phyloP scores from a whole-genome alignment of 2,113 vertebrate genomes.

The Microcebus ravelobensis region DNA sequence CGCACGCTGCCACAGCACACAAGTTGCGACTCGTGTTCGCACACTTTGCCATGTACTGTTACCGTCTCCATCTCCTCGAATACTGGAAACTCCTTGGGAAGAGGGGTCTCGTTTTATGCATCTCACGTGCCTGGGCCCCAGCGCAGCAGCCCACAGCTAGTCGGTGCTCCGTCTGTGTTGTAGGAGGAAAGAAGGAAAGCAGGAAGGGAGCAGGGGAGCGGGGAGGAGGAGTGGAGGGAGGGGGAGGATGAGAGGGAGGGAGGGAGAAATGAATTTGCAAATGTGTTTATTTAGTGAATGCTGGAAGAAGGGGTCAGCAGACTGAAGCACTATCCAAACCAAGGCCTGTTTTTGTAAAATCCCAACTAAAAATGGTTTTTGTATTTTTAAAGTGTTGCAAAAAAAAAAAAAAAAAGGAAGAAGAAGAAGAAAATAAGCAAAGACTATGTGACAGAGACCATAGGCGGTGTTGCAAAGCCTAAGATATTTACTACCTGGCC shows the following conservation, averaged over 20 bases:
- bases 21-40: neutral
- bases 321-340: neutral
- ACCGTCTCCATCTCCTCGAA: neutral
- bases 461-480: neutral
- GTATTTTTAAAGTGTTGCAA: neutral
- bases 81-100: neutral
- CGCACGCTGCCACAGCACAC: too few species aligned
- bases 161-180: neutral
- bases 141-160: neutral
- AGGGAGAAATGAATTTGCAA: neutral
- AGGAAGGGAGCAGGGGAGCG: neutral
- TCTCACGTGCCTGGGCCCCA: neutral
- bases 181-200: neutral
- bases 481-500: neutral
- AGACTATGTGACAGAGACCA: neutral
- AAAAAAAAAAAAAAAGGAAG: neutral
- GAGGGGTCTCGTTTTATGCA: neutral
- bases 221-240: too few species aligned
- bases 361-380: neutral
- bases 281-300: neutral
- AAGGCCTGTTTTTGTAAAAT: neutral
- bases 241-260: too few species aligned
- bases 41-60: neutral
- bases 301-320: neutral
- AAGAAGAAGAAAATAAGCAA: neutral